phyloP scores from a whole-genome alignment of 2,888 invertebrate genomes.

The Oscheius myriophilus region DNA sequence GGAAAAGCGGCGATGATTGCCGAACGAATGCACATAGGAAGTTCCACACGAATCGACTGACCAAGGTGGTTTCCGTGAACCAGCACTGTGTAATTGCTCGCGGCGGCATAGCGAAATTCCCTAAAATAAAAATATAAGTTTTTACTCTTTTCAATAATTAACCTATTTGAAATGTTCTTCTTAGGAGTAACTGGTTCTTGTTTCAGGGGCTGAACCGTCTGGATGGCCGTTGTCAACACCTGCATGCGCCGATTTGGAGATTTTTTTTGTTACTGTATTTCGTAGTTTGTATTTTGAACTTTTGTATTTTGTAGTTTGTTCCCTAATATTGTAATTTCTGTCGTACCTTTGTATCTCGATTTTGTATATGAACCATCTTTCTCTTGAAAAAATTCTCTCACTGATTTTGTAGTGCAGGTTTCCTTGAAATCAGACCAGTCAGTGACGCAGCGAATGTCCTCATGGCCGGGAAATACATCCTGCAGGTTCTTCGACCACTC shows the following conservation, averaged over 20 bases:
- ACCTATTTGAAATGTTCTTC: not conserved
- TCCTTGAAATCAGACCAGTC: not conserved
- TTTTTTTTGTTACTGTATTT: no score
- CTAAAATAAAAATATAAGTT: not conserved
- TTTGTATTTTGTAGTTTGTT: no score
- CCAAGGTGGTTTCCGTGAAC: not conserved
- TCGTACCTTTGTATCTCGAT: no score
- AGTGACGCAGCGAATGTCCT: not conserved
- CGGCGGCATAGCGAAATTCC: not conserved
- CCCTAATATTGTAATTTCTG: no score
- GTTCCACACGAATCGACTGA: not conserved
- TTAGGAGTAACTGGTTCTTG: not conserved
- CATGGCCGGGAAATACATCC: not conserved
- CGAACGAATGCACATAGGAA: not conserved
- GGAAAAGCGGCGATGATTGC: constrained; percentile 1
- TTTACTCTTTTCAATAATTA: not conserved
- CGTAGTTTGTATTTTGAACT: no score
- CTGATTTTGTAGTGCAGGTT: not conserved
- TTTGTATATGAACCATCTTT: not conserved
- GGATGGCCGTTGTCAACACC: not conserved
- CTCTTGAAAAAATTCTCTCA: not conserved
- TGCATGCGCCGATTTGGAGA: not conserved
- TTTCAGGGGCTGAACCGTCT: not conserved
- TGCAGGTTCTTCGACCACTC: not conserved
- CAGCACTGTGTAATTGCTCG: not conserved